Evolutionary conservation across 2,888 invertebrate species (phyloP).

Genomic region (Cantharis rustica): DNA sequence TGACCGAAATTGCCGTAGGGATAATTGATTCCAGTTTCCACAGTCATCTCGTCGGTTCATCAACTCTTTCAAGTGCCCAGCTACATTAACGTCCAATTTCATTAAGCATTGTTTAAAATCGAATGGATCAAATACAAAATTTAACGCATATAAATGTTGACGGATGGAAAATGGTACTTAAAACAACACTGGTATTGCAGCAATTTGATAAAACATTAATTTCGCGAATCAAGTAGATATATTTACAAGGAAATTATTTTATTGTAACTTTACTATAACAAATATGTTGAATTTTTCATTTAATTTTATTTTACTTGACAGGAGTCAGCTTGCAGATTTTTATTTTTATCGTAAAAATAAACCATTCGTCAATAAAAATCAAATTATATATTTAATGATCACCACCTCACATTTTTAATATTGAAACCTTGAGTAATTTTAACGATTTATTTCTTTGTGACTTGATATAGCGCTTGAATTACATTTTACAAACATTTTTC

Average conservation of each 20-base stretch:
- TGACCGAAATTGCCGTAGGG: background rate
- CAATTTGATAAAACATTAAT: background rate
- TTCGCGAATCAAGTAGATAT: background rate
- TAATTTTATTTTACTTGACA: background rate
- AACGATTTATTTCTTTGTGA: background rate
- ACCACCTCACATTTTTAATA: background rate
- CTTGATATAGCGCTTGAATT: background rate
- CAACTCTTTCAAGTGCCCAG: background rate
- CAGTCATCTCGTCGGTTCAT: background rate
- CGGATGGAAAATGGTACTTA: background rate
- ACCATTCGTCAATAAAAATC: background rate
- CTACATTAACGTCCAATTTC: background rate
- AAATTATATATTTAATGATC: background rate
- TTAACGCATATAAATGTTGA: background rate
- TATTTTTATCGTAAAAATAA: background rate
- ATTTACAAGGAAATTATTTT: too few relatives aligned
- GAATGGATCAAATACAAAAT: background rate
- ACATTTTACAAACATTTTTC: background rate
- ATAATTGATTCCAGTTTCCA: background rate
- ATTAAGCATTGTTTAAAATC: background rate
- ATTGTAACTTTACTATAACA: too few relatives aligned
- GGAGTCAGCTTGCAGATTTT: background rate
- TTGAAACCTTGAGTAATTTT: background rate
- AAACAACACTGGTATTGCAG: background rate
- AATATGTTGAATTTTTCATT: too few relatives aligned